Conservation (phyloP, 2,888 invertebrate genomes). For the Ennomos quercinarius region DNA sequence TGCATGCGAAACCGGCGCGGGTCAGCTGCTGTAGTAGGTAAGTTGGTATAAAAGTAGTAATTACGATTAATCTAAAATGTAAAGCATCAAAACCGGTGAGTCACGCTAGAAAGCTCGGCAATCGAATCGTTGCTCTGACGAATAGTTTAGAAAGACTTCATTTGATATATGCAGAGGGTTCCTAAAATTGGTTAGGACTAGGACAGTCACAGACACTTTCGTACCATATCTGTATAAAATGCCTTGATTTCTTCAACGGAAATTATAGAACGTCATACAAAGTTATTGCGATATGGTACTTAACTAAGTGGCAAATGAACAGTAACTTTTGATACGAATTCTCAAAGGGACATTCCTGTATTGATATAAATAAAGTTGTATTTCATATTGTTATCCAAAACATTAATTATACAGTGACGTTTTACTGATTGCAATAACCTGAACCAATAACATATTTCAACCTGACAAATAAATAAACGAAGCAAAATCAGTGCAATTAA, state of each 20-base stretch:
- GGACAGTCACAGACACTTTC: conserved; percentile 21
- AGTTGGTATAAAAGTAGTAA: no score
- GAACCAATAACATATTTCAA: conserved; percentile 13
- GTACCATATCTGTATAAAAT: conserved; percentile 10
- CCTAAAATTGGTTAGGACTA: conserved; percentile 58
- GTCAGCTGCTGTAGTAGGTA: no score
- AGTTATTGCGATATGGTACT: neutral
- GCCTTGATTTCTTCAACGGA: neutral
- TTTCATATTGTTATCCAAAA: conserved; percentile 59
- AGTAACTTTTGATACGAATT: conserved; percentile 41
- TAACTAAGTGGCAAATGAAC: no score
- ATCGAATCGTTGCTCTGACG: conserved; percentile 74
- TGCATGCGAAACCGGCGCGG: no score
- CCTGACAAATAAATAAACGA: conserved; percentile 15
- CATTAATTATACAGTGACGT: conserved; percentile 55
- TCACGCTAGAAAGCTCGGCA: conserved; percentile 60
- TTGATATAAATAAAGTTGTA: conserved; percentile 58
- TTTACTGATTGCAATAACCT: conserved; percentile 3
- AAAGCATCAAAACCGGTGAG: conserved; percentile 47
- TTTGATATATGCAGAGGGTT: conserved; percentile 77
- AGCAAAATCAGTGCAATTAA: conserved; percentile 19
- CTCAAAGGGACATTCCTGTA: conserved; percentile 46
- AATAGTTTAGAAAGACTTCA: conserved; percentile 82
- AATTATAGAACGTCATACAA: neutral
- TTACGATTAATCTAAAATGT: neutral